A percentile compares a stretch with the other conserved stretches of the same genome.
phyloP scores from a whole-genome alignment of 1,140 invertebrate species.

The Drosophila lowei region DNA sequence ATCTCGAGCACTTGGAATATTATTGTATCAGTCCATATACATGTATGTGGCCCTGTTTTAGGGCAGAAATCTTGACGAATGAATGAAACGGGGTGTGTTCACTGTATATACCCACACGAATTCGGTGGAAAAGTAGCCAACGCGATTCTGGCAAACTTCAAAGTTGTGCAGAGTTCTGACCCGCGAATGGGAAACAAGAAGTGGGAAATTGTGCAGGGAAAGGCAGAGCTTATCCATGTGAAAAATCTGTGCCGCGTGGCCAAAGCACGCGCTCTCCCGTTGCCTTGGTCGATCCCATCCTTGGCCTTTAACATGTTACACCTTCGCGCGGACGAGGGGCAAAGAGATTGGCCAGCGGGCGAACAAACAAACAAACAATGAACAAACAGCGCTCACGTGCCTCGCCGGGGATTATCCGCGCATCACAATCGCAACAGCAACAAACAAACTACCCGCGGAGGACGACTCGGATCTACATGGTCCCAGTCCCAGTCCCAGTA shows the following conservation, averaged over 20 bases:
- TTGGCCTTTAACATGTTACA: conserved; percentile 69
- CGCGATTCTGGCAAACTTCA: conserved; percentile 39
- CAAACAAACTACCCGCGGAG: conserved; percentile 65
- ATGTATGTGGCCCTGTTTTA: too few relatives aligned
- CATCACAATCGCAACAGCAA: conserved; percentile 74
- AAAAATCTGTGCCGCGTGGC: conserved; percentile 76
- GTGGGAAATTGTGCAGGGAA: conserved; percentile 38
- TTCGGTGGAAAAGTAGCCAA: conserved; percentile 9
- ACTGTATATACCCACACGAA: conserved; percentile 10
- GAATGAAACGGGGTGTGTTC: too few relatives aligned
- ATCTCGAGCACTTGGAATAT: too few relatives aligned
- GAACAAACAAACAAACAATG: conserved; percentile 64
- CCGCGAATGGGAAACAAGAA: conserved; percentile 42
- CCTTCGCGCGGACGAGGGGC: conserved; percentile 44
- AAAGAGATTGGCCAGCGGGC: conserved; percentile 26
- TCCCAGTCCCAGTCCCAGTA: background rate
- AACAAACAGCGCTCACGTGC: conserved; percentile 73
- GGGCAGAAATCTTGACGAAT: too few relatives aligned
- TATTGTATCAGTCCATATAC: too few relatives aligned
- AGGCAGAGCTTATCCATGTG: conserved; percentile 74
- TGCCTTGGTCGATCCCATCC: conserved; percentile 16
- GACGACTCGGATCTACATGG: conserved; percentile 18
- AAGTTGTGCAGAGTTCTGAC: conserved; percentile 47
- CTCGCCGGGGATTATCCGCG: conserved; percentile 68
- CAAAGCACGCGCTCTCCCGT: conserved; percentile 53